A percentile compares a stretch with the other conserved stretches of the same genome.
phyloP scores from a whole-genome alignment of 2,113 vertebrate genomes.

The Dasypus novemcinctus region DNA sequence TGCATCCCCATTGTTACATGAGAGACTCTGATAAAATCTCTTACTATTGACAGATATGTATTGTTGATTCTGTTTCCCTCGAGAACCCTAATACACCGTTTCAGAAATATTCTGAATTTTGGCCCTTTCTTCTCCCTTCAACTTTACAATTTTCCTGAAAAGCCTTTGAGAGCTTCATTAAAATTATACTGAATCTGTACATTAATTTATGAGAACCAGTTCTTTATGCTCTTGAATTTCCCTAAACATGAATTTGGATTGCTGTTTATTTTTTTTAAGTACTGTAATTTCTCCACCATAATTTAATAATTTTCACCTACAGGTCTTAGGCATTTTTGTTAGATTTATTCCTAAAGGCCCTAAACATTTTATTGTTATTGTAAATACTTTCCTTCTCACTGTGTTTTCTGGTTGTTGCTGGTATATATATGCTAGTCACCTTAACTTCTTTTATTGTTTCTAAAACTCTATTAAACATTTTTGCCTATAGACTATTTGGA shows the following conservation, averaged over 20 bases:
- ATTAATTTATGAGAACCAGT: background rate
- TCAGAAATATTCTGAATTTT: background rate
- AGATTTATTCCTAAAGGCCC: background rate
- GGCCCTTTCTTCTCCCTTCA: background rate
- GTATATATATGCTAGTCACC: background rate
- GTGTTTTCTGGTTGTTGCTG: background rate
- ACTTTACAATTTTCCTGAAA: background rate
- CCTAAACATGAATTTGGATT: background rate
- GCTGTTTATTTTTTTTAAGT: background rate
- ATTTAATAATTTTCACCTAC: background rate
- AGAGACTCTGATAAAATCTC: no score
- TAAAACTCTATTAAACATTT: background rate
- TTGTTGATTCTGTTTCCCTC: no score
- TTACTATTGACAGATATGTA: no score
- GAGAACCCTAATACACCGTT: no score
- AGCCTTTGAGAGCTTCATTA: background rate
- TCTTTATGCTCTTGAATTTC: background rate
- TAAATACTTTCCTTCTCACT: background rate
- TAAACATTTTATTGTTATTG: slow-evolving; percentile 9
- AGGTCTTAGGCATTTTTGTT: background rate
- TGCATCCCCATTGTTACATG: no score
- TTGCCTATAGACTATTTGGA: background rate
- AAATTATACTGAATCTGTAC: background rate
- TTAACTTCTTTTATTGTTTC: background rate
- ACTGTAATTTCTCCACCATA: background rate